Evolutionary conservation across 2,113 vertebrate genomes (phyloP).

Genomic region (Vireo altiloquus): DNA sequence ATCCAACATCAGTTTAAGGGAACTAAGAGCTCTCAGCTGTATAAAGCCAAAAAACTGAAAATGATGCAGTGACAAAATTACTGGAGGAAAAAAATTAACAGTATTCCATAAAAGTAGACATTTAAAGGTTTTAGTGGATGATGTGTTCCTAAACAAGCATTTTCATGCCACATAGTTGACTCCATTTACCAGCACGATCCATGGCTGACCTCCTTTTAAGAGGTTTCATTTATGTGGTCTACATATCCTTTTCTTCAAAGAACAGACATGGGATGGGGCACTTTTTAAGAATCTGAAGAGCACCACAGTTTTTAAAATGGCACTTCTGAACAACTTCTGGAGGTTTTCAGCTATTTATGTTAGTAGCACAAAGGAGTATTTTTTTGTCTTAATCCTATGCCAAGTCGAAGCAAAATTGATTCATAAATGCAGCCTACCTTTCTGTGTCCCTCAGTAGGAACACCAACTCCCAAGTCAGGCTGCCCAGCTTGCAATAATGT

Average conservation of each 20-base stretch:
- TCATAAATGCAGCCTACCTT: not conserved
- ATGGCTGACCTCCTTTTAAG: not conserved
- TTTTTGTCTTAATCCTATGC: not conserved
- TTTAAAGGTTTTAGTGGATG: not conserved
- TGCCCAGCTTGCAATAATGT: not conserved
- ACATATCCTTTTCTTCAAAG: not conserved
- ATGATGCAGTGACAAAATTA: not conserved
- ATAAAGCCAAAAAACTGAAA: not conserved
- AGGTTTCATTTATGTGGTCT: not conserved
- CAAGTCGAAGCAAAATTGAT: not conserved
- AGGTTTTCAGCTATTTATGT: not conserved
- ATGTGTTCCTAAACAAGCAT: not conserved
- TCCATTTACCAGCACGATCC: not conserved
- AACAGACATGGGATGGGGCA: not conserved
- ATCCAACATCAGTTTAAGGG: not conserved
- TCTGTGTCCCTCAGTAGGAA: not conserved
- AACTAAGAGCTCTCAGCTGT: not conserved
- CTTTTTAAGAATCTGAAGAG: not conserved
- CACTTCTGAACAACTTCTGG: not conserved
- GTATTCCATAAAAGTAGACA: not conserved
- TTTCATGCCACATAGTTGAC: not conserved
- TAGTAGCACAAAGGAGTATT: not conserved
- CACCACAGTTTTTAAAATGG: not conserved
- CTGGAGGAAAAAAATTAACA: not conserved
- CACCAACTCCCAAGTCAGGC: not conserved